A percentile compares a stretch with the other conserved stretches of the same genome.
Conservation (phyloP, 2,113 vertebrate genomes). For the Thalassoma bifasciatum region DNA sequence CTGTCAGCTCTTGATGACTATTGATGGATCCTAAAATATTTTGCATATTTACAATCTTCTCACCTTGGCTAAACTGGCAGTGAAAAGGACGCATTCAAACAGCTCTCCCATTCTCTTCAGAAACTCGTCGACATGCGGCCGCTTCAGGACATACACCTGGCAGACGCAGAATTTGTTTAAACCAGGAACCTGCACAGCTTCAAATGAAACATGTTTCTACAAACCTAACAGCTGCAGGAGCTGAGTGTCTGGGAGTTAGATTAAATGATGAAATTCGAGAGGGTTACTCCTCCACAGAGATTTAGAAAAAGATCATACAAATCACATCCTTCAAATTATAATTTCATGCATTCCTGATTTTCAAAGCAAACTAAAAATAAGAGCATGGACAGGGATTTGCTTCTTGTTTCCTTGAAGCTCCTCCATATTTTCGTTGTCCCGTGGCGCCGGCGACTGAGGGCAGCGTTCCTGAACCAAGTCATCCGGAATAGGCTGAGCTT, state of each 20-base stretch:
- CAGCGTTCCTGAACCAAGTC: constrained; percentile 93
- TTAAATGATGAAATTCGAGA: neutral
- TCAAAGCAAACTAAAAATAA: too few species aligned
- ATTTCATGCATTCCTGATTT: too few species aligned
- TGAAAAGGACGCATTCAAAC: constrained; percentile 97
- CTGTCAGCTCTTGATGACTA: too few species aligned
- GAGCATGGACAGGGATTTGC: too few species aligned
- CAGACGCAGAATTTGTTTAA: constrained; percentile 6
- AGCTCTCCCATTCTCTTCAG: constrained; percentile 96
- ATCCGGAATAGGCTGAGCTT: constrained; percentile 96
- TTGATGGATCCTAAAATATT: too few species aligned
- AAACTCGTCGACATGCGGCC: constrained; percentile 96
- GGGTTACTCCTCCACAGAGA: too few species aligned
- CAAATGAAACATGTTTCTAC: constrained; percentile 34
- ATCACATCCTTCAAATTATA: too few species aligned
- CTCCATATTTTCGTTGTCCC: neutral
- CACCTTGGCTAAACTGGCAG: constrained; percentile 98
- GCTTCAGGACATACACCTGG: constrained; percentile 97
- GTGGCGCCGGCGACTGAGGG: constrained; percentile 57
- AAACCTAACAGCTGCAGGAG: constrained; percentile 18
- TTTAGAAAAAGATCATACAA: too few species aligned
- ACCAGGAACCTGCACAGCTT: neutral
- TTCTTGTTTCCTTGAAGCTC: neutral
- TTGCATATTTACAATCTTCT: too few species aligned
- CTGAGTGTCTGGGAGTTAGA: neutral